Conservation (phyloP, 2,113 vertebrate species). For the Cettia cetti region DNA sequence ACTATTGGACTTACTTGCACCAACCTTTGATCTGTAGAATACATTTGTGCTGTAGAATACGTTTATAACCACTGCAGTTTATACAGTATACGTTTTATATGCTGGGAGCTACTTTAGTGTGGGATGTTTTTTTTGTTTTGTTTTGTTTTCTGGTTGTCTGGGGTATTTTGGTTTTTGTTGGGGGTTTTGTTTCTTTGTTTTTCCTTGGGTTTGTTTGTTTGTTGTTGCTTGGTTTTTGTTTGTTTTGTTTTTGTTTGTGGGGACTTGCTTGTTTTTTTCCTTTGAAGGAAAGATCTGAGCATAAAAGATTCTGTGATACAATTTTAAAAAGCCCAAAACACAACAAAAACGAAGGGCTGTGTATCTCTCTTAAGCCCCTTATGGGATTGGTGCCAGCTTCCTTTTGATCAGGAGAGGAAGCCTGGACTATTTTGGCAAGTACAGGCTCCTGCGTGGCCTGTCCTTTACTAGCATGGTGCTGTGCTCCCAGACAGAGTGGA, state of each 20-base stretch:
- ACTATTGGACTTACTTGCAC: not conserved
- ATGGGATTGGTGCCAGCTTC: not conserved
- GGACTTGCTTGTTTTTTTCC: not conserved
- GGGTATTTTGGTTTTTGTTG: not conserved
- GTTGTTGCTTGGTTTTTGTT: not conserved
- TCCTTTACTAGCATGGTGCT: not conserved
- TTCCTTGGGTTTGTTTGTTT: not conserved
- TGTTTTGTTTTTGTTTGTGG: not conserved
- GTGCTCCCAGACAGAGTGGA: not conserved
- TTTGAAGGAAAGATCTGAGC: not conserved
- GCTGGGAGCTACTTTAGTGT: not conserved
- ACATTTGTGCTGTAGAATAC: not conserved
- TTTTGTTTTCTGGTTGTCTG: not conserved
- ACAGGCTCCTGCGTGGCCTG: not conserved
- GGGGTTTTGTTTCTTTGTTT: not conserved
- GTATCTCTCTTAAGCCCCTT: not conserved
- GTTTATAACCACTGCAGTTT: not conserved
- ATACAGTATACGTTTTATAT: not conserved
- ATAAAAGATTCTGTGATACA: not conserved
- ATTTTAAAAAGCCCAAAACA: not conserved
- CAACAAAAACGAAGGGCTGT: rapidly evolving
- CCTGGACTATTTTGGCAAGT: not conserved
- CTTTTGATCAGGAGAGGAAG: not conserved
- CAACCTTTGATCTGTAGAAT: not conserved
- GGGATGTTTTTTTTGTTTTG: not conserved